Evolutionary conservation across 2,113 vertebrate species (phyloP), one percentile per base, ranked within the genome.

Genomic region (Elaphurus davidianus): DNA sequence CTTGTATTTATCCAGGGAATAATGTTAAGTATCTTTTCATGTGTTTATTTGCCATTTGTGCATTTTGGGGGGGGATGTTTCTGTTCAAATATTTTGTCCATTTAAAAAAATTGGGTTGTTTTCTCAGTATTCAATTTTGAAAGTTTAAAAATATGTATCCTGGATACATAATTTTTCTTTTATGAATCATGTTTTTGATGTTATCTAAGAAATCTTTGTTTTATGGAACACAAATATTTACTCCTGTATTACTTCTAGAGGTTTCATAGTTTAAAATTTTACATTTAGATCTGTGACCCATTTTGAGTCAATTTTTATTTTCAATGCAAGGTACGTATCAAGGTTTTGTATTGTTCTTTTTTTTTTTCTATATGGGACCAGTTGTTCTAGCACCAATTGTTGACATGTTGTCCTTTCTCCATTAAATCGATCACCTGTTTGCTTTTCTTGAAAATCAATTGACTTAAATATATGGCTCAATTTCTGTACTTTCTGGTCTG

Each of bases 71-170:
- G 1, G 54, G 91, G 16, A 85, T 40, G 6, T 81, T 92, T 90
- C 25, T 87, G 14, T 81, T 81, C 11, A 96, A 83, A 57, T 16
- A 25, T 88, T 85, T 92, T 94, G 57, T 52, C 47, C 17, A 9
- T 60, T 82, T 91, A 54, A 59, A 71, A 57, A 87, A 89, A 76
- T 52, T 1, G 19, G 23, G 4, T 33, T 91, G 19, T 97, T 92
- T 92, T 90, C 43, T 93, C 87, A 89, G 76, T 94, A 90, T 74
- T 96, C 28, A 92, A 2, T 90, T 90, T 93, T 87, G 55, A 93
- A 25, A 74, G 23, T 43, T 96, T 55, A 55, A 76, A 95, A 57
- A 93, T 5, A 62, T 43, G 12, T 54, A 23, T 62, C 30, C 28
- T 86, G 47, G 57, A 81, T 50, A 28, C 1, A 76, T 82, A 76